A percentile compares a stretch with the other conserved stretches of the same genome.
Evolutionary conservation across 2,113 vertebrate species (phyloP).

Genomic region (Pogonocichla stellata): DNA sequence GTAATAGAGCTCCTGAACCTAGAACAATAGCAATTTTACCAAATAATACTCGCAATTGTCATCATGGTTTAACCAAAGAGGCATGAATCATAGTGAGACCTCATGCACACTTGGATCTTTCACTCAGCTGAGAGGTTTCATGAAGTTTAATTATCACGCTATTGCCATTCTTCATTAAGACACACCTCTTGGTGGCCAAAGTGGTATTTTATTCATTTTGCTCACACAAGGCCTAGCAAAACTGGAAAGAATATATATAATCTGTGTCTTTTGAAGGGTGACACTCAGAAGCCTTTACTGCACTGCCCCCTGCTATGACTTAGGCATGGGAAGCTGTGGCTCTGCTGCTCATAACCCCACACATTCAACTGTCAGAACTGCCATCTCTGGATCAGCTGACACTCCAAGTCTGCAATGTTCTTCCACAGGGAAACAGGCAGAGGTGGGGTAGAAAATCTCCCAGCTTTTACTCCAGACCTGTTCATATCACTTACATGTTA

Average conservation of each 20-base stretch:
- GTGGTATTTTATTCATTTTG: neutral
- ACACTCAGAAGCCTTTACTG: neutral
- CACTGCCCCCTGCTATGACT: neutral
- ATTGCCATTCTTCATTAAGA: neutral
- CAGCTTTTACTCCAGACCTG: neutral
- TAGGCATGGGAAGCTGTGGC: neutral
- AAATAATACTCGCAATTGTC: neutral
- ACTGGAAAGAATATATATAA: neutral
- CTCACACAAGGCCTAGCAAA: neutral
- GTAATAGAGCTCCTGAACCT: slow-evolving; percentile 1
- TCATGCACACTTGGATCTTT: neutral
- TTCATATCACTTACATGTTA: neutral
- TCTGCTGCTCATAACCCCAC: neutral
- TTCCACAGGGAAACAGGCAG: neutral
- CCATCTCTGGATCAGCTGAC: fast-evolving
- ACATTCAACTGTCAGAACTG: neutral
- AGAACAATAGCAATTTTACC: slow-evolving; percentile 37
- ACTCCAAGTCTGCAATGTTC: neutral
- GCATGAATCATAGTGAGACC: neutral
- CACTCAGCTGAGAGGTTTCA: neutral
- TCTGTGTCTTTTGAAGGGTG: neutral
- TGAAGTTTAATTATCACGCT: slow-evolving; percentile 3
- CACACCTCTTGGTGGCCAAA: neutral
- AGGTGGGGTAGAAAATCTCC: neutral
- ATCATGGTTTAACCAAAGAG: neutral